phyloP scores from a whole-genome alignment of 2,888 invertebrate genomes.

The Drosophila cognata region DNA sequence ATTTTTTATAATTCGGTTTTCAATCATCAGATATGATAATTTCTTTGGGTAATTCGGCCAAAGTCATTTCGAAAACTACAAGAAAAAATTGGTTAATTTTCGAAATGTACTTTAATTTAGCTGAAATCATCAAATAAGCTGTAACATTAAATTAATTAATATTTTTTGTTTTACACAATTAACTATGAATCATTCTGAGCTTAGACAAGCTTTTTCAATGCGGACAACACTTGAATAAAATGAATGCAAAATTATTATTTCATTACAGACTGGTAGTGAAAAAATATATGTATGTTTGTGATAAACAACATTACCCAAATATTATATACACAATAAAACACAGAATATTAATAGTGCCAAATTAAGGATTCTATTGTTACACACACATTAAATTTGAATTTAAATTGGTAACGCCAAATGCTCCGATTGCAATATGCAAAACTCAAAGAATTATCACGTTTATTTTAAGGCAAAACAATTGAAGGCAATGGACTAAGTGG shows the following conservation, averaged over 20 bases:
- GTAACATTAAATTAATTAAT: not conserved
- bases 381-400: slow-evolving; percentile 41
- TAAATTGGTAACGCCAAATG: slow-evolving; percentile 19
- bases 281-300: not conserved
- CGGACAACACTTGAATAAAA: not conserved
- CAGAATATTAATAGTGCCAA: slow-evolving; percentile 11
- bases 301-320: not conserved
- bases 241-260: not conserved
- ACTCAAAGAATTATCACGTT: slow-evolving; percentile 19
- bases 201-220: not conserved
- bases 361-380: slow-evolving; percentile 9
- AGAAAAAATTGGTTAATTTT: not conserved
- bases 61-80: not conserved
- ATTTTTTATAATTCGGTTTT: not conserved
- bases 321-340: not conserved
- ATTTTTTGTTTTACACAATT: not conserved
- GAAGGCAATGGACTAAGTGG: not conserved
- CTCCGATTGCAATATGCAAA: slow-evolving; percentile 41
- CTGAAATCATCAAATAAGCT: not conserved
- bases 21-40: not conserved
- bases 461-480: slow-evolving; percentile 32
- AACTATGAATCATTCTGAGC: not conserved
- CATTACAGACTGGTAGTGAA: not conserved
- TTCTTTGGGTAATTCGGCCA: not conserved
- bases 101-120: not conserved